Conservation (phyloP, 1,140 invertebrate species). For the Ostrea edulis region DNA sequence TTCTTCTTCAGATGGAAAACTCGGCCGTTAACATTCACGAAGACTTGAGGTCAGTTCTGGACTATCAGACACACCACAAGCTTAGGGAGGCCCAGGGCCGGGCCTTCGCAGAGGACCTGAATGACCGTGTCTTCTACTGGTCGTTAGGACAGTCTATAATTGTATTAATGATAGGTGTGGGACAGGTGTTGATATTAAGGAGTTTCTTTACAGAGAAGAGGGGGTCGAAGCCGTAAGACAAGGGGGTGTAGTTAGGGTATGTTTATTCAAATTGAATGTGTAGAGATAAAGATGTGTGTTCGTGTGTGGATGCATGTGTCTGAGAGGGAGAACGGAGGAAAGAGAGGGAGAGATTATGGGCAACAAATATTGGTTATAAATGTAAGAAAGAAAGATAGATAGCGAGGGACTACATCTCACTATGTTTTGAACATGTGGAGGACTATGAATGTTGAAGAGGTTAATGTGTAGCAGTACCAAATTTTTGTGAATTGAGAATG, state of each 20-base stretch:
- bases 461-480: too few relatives aligned
- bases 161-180: constrained; percentile 90
- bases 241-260: neutral
- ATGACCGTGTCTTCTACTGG: constrained; percentile 96
- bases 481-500: too few relatives aligned
- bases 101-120: constrained; percentile 96
- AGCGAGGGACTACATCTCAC: neutral
- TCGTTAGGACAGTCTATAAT: constrained; percentile 93
- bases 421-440: too few relatives aligned
- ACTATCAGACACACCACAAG: constrained; percentile 98
- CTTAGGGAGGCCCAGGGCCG: constrained; percentile 94
- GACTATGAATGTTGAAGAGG: too few relatives aligned
- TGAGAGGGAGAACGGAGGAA: neutral
- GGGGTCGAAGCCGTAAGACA: constrained; percentile 20
- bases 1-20: constrained; percentile 89
- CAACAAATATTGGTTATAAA: too few relatives aligned
- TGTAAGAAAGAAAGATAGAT: neutral
- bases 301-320: neutral
- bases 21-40: constrained; percentile 94
- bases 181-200: constrained; percentile 91
- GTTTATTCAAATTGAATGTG: neutral
- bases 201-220: constrained; percentile 69
- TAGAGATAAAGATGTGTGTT: neutral
- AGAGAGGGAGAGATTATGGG: neutral
- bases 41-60: constrained; percentile 91